Conservation (phyloP, 2,797 vertebrate genomes). For the Neostethus bicornis region DNA sequence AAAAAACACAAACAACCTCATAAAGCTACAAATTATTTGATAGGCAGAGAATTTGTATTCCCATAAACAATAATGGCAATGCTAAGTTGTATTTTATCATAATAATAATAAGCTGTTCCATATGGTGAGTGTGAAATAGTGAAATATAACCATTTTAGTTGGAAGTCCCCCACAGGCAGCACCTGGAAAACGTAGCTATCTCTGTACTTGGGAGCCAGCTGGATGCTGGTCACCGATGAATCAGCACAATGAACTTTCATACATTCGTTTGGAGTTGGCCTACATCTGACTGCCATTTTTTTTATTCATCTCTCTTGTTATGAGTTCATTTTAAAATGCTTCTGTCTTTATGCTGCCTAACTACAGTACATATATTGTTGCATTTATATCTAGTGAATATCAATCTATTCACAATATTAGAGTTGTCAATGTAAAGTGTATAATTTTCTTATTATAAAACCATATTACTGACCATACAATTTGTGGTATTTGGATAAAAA, state of each 20-base stretch:
- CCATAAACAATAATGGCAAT: conserved; percentile 16
- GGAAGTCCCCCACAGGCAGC: conserved; percentile 4
- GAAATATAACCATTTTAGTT: conserved; percentile 8
- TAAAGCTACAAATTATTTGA: not conserved
- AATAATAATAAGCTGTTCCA: conserved; percentile 12
- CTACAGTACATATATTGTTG: not conserved
- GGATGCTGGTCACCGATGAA: conserved; percentile 2
- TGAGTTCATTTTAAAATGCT: not conserved
- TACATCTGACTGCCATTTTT: not conserved
- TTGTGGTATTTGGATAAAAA: no score
- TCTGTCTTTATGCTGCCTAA: not conserved
- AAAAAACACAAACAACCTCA: conserved; percentile 7
- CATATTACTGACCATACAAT: no score
- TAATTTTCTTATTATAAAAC: no score
- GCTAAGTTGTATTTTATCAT: conserved; percentile 22
- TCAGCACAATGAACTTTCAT: not conserved
- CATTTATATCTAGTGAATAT: not conserved
- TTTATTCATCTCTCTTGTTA: not conserved
- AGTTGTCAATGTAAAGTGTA: no score
- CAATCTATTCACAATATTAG: no score
- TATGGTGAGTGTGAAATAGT: not conserved
- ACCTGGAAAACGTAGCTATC: conserved; percentile 7
- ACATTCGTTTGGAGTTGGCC: not conserved
- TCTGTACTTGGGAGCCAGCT: conserved; percentile 6
- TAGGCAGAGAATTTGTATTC: conserved; percentile 17